Conservation (phyloP, 2,113 vertebrate species). For the Neodon shergylaensis region DNA sequence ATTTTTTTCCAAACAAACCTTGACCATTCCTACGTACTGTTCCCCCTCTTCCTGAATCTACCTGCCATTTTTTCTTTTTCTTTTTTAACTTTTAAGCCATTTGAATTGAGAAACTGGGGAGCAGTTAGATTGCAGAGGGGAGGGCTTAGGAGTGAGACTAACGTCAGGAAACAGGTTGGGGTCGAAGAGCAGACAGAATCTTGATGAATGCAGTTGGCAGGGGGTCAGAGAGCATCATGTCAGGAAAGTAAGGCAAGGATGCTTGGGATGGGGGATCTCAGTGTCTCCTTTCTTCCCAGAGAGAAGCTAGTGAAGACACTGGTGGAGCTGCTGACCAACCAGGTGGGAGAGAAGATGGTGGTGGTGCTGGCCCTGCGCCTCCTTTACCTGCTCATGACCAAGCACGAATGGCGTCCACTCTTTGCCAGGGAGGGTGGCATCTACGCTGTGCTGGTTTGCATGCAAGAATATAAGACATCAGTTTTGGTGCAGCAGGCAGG, state of each 20-base stretch:
- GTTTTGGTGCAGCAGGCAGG: conserved; percentile 92
- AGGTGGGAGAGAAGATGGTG: conserved; percentile 86
- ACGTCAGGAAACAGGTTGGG: neutral
- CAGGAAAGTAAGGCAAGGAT: neutral
- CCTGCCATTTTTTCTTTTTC: neutral
- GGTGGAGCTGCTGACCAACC: conserved; percentile 90
- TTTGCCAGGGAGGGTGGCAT: conserved; percentile 95
- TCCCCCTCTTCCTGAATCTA: neutral
- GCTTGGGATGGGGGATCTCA: accelerated
- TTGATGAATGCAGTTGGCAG: neutral
- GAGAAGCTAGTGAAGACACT: conserved; percentile 93
- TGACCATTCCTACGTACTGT: neutral
- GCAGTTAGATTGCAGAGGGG: neutral
- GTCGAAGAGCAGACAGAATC: neutral
- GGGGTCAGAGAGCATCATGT: neutral
- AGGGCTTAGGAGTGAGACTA: neutral
- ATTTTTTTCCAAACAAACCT: neutral
- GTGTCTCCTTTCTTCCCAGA: conserved; percentile 77
- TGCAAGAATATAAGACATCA: conserved; percentile 89
- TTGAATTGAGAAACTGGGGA: conserved; percentile 24
- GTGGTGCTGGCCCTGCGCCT: conserved; percentile 87
- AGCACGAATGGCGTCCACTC: conserved; percentile 90
- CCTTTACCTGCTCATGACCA: conserved; percentile 89
- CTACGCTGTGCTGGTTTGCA: conserved; percentile 91
- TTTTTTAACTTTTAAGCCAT: neutral